phyloP scores from a whole-genome alignment of 2,113 vertebrate genomes.

The Garra rufa region DNA sequence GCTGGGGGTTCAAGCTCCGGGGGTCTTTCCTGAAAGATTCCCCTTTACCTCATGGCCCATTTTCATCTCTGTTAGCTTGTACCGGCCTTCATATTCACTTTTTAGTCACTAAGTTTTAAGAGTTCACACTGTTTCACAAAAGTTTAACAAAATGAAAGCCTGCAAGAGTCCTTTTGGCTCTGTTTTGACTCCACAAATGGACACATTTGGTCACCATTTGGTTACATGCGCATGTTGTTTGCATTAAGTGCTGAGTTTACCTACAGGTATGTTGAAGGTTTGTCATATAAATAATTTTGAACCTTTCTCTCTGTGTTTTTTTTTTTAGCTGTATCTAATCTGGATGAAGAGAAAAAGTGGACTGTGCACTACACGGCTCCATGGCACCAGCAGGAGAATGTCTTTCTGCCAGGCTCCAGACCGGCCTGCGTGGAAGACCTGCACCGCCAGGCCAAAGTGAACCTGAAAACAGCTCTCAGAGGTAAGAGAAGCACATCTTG shows the following conservation, averaged over 20 bases:
- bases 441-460: conserved; percentile 95
- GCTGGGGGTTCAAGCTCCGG: conserved; percentile 30
- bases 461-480: conserved; percentile 94
- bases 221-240: not conserved
- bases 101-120: not conserved
- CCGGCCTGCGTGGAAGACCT: conserved; percentile 93
- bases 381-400: conserved; percentile 97
- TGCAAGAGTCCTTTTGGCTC: not conserved
- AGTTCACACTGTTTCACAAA: conserved; percentile 15
- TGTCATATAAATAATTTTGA: not conserved
- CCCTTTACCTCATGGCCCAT: conserved; percentile 31
- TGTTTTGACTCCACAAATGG: conserved; percentile 15
- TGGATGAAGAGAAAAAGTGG: conserved; percentile 98
- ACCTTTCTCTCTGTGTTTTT: not conserved
- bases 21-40: conserved; percentile 29
- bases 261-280: not conserved
- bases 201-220: not conserved
- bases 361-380: conserved; percentile 94
- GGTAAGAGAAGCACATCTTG: conserved; percentile 74
- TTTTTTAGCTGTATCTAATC: conserved; percentile 90
- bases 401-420: conserved; percentile 88
- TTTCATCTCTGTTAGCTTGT: conserved; percentile 26
- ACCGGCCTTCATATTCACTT: not conserved
- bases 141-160: not conserved
- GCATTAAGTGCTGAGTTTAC: not conserved